Conservation (phyloP, 37 sponge, comb jelly and placozoan species). For the Beroe forskalii region DNA sequence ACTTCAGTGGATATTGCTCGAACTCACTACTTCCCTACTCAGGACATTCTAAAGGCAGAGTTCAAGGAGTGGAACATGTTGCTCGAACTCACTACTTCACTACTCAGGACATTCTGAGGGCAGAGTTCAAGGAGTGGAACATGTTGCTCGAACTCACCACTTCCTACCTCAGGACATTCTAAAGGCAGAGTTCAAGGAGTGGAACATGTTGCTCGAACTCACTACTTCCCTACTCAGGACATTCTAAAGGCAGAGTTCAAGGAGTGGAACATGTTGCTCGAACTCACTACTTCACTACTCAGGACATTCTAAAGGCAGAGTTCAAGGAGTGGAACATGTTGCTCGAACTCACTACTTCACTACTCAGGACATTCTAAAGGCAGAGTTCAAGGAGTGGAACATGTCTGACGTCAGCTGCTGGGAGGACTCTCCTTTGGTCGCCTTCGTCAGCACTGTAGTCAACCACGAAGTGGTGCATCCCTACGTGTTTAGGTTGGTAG, state of each 20-base stretch:
- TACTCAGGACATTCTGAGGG: neutral
- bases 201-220: no score
- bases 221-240: no score
- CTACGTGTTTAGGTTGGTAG: constrained; percentile 65
- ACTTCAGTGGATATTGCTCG: no score
- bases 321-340: neutral
- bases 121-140: neutral
- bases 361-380: neutral
- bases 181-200: neutral
- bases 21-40: no score
- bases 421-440: constrained; percentile 34
- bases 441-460: constrained; percentile 43
- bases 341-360: no score
- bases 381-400: neutral
- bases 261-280: constrained; percentile 24
- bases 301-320: neutral
- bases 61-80: neutral
- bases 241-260: neutral
- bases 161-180: constrained; percentile 14
- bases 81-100: no score
- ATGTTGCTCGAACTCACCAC: no score
- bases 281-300: no score
- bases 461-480: constrained; percentile 60
- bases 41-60: neutral
- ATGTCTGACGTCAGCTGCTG: constrained; percentile 46